phyloP scores from a whole-genome alignment of 2,797 vertebrate genomes.

The Hippoglossus hippoglossus region DNA sequence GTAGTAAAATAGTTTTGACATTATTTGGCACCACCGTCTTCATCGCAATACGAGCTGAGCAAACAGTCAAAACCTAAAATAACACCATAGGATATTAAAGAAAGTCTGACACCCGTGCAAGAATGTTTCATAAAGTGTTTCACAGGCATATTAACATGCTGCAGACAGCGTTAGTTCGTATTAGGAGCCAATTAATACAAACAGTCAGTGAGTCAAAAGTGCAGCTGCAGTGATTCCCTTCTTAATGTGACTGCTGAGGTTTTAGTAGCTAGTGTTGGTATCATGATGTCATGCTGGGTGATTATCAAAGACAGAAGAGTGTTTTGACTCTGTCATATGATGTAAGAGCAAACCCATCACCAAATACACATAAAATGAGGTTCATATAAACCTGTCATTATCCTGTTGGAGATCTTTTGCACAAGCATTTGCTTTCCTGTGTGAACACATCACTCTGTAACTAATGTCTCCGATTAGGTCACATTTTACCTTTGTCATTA shows the following conservation, averaged over 20 bases:
- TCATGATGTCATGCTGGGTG: conserved; percentile 8
- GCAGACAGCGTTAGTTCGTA: conserved; percentile 25
- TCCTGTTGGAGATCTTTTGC: not conserved
- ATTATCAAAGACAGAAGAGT: conserved; percentile 19
- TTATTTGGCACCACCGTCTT: conserved; percentile 59
- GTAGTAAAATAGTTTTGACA: conserved; percentile 48
- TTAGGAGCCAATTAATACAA: conserved; percentile 42
- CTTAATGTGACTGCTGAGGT: conserved; percentile 29
- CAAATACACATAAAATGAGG: conserved; percentile 27
- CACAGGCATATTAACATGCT: conserved; percentile 39
- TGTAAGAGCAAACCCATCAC: conserved; percentile 23
- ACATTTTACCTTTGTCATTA: conserved; percentile 54
- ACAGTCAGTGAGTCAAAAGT: conserved; percentile 48
- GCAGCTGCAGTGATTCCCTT: conserved; percentile 61
- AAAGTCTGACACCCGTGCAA: conserved; percentile 33
- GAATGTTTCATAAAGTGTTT: conserved; percentile 41
- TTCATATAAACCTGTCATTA: conserved; percentile 17
- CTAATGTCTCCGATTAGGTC: conserved; percentile 30
- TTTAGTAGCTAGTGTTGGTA: conserved; percentile 6
- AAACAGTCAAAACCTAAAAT: conserved; percentile 47
- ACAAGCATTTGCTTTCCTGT: not conserved
- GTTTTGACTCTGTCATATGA: conserved; percentile 4
- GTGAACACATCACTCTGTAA: conserved; percentile 11
- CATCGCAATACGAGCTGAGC: conserved; percentile 33
- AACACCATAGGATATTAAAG: conserved; percentile 35